Evolutionary conservation across 1,140 invertebrate genomes (phyloP).

Genomic region (Oscheius sp.): DNA sequence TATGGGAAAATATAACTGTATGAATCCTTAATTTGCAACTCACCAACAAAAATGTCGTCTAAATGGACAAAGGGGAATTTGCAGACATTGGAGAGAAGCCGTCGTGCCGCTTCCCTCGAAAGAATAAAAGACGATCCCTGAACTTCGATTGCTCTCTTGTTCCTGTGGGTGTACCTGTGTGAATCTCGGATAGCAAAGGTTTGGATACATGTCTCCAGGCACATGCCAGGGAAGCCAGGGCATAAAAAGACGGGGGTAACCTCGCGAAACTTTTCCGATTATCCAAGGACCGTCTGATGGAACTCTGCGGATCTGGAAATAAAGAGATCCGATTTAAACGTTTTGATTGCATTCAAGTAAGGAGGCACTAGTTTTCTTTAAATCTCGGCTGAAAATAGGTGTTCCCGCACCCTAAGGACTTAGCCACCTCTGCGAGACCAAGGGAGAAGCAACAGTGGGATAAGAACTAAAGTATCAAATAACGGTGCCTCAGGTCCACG

Average conservation of each 20-base stretch:
- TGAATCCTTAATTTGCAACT: no score
- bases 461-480: slow-evolving; percentile 1
- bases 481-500: no score
- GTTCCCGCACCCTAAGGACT: no score
- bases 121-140: slow-evolving; percentile 58
- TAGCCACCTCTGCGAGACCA: background rate
- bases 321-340: no score
- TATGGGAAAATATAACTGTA: slow-evolving; percentile 9
- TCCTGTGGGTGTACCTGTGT: slow-evolving; percentile 47
- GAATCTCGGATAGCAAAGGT: slow-evolving; percentile 59
- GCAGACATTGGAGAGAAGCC: slow-evolving; percentile 50
- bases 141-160: background rate
- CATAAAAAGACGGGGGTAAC: slow-evolving; percentile 57
- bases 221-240: slow-evolving; percentile 61
- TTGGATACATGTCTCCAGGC: slow-evolving; percentile 47
- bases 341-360: no score
- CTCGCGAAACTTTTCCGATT: slow-evolving; percentile 58
- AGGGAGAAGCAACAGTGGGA: slow-evolving; percentile 5
- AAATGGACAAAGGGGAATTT: slow-evolving; percentile 56
- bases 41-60: slow-evolving; percentile 58
- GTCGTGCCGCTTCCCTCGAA: slow-evolving; percentile 38
- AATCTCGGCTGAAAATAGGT: no score
- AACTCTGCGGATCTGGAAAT: slow-evolving; percentile 5
- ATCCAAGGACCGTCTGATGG: slow-evolving; percentile 38
- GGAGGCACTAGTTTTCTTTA: no score